Percentiles rank a stretch among this genome's conserved stretches.
Evolutionary conservation across 2,888 invertebrate genomes (phyloP).

Genomic region (Malthinus seriepunctatus): DNA sequence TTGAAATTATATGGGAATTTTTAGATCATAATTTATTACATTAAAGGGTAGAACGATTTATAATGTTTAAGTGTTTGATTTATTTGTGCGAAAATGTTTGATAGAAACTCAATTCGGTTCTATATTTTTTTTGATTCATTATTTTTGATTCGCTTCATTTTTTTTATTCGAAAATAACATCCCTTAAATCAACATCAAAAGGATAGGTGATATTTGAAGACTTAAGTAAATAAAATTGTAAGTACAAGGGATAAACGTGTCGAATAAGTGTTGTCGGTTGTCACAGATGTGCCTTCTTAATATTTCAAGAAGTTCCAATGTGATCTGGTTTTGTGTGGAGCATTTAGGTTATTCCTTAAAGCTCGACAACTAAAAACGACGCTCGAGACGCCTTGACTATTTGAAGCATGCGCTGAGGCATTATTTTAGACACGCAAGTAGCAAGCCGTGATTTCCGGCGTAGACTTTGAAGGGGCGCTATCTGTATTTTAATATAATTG

Average conservation of each 20-base stretch:
- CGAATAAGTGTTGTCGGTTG: conserved; percentile 16
- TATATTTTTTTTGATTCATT: no score
- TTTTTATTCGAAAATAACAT: no score
- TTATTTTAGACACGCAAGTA: conserved; percentile 33
- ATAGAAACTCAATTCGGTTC: no score
- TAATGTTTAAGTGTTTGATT: no score
- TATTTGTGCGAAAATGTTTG: no score
- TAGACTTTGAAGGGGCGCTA: conserved; percentile 23
- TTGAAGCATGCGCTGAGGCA: conserved; percentile 26
- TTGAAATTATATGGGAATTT: no score
- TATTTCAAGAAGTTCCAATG: conserved; percentile 20
- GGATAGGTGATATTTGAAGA: no score
- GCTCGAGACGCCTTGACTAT: conserved; percentile 27
- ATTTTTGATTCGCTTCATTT: no score
- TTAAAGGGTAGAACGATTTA: no score
- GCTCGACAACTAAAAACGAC: conserved; percentile 25
- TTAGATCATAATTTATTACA: no score
- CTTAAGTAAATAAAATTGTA: conserved; percentile 4
- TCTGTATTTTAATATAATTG: conserved; percentile 9
- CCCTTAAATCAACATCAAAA: no score
- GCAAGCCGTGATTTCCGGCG: conserved; percentile 35
- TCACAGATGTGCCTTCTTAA: conserved; percentile 21
- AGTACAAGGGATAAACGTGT: conserved; percentile 3
- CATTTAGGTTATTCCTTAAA: conserved; percentile 20
- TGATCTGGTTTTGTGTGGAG: conserved; percentile 16